phyloP scores from a whole-genome alignment of 2,113 vertebrate genomes.

The Oenanthe oenanthe region DNA sequence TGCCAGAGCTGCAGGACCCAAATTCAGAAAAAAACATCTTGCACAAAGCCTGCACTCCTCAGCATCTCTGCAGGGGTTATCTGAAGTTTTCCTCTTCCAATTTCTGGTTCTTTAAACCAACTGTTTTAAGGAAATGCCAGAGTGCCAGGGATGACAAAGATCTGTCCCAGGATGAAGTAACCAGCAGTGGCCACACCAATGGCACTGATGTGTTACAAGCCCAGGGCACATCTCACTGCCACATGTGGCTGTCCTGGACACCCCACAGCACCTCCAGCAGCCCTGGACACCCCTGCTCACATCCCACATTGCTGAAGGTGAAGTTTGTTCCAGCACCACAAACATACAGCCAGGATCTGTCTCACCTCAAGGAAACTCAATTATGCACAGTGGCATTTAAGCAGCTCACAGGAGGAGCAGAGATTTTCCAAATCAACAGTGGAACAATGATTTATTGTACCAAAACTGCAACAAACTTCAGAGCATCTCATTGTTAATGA shows the following conservation, averaged over 20 bases:
- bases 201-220: background rate
- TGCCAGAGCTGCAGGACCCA: background rate
- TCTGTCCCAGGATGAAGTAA: background rate
- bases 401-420: background rate
- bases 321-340: background rate
- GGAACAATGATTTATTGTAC: background rate
- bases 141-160: background rate
- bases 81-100: background rate
- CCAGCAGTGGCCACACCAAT: fast-evolving
- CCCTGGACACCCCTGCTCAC: background rate
- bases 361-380: background rate
- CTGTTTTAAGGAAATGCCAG: background rate
- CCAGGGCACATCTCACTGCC: background rate
- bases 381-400: background rate
- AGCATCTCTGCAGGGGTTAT: background rate
- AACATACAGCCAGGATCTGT: background rate
- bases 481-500: background rate
- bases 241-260: background rate
- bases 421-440: background rate
- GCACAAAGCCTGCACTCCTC: background rate
- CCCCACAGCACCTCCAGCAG: background rate
- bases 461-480: conserved; percentile 12
- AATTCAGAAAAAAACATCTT: background rate
- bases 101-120: background rate
- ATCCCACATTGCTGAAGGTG: background rate